Percentiles rank a stretch among this genome's conserved stretches.
Evolutionary conservation across 2,888 invertebrate species (phyloP).

Genomic region (Cerastis leucographa): DNA sequence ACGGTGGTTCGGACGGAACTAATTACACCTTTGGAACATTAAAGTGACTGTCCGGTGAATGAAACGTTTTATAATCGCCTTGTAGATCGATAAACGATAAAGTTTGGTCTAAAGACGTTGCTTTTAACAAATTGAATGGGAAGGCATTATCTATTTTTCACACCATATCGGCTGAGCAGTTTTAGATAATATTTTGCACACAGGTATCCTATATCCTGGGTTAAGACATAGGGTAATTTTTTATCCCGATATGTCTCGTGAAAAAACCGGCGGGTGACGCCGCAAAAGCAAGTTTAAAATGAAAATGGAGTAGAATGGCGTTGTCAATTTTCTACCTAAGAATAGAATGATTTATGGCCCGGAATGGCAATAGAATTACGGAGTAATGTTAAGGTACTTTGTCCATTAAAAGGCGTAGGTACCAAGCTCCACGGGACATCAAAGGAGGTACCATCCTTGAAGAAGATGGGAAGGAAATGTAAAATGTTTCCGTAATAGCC

Average conservation of each 20-base stretch:
- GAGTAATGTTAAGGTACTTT: conserved; percentile 40
- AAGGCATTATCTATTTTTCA: background rate
- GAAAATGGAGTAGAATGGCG: background rate
- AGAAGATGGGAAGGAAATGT: conserved; percentile 28
- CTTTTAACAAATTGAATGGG: conserved; percentile 10
- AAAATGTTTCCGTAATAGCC: conserved; percentile 33
- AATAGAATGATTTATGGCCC: conserved; percentile 47
- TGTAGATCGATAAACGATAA: background rate
- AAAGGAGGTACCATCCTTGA: conserved; percentile 24
- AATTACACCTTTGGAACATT: conserved; percentile 45
- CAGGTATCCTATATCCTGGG: background rate
- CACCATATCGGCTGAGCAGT: background rate
- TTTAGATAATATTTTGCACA: background rate
- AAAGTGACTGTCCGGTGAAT: background rate
- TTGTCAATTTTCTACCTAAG: conserved; percentile 25
- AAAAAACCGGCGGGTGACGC: background rate
- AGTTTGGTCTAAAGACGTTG: background rate
- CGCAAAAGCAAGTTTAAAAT: conserved; percentile 9
- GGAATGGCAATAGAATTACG: conserved; percentile 51
- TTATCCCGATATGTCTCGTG: background rate
- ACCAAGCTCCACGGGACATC: conserved; percentile 25
- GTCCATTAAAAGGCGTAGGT: conserved; percentile 48
- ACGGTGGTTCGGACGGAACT: conserved; percentile 16
- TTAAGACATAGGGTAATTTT: background rate
- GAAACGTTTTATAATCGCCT: conserved; percentile 5